Base-by-base conservation (phyloP, 2,113 vertebrate species). In the Oreochromis tanganicae region DNA sequence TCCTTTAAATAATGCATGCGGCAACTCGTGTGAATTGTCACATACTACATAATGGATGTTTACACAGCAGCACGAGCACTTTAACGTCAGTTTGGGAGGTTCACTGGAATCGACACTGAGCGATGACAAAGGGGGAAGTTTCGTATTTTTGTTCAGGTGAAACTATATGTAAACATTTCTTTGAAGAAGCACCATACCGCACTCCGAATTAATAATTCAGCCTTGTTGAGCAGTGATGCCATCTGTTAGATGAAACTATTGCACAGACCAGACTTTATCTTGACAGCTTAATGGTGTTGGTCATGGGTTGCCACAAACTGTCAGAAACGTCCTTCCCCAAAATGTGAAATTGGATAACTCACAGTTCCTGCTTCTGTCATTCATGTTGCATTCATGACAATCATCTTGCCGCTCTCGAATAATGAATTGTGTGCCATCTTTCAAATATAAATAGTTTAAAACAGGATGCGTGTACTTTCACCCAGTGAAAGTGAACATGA, bases 1-100 rank as follows among this genome's bases (percentile, higher is more conserved):
- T 88, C 94, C 91, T 93, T 94, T 97, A 96, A 98, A 98, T 98
- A 97, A 98, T 98, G 96, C 92, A 98, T 96, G 94, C 93, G 90
- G 93, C 89, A 94, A 91, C 95, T 95, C 96, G 95, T 96, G 94
- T 96, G 95, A 96, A 96, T 97, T 97, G 96, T 97, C 96, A 97
- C 95, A 95, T 83, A 21, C 88, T 96, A 95, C 4, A 95, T 97
- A 97, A 97, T 96, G 92, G 96, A 97, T 97, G 95, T 97, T 97
- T 95, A 95, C 90, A 95, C 96, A 97, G 95, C 95, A 96, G 92
- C 94, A 91, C 92, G 92, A 96, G 95, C 95, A 85, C 95, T 97
- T 90, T 95, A 95, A 94, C 88, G 92, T 96, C 89, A 94, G 95
- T 96, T 91, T 71, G 34, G 56, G 81, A 84, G 89, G 95, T 96